Evolutionary conservation across 2,797 vertebrate species (phyloP).

Genomic region (Megaceryle alcyon): DNA sequence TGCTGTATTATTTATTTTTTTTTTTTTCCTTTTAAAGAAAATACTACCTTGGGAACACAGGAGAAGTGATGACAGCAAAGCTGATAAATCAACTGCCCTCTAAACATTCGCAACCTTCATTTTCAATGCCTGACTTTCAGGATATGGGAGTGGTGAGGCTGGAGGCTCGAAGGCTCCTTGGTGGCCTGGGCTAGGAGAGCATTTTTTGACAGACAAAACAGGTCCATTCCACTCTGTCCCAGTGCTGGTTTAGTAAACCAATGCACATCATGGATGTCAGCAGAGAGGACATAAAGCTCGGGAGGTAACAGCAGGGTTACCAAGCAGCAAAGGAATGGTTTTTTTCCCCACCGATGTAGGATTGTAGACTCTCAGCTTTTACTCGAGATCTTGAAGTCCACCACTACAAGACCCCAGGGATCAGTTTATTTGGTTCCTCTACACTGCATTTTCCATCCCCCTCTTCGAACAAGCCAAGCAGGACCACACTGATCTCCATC

Average conservation of each 20-base stretch:
- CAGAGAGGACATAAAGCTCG: neutral
- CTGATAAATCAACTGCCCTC: neutral
- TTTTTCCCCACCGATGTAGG: neutral
- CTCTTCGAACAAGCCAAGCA: neutral
- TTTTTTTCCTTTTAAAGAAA: constrained; percentile 12
- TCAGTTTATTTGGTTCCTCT: neutral
- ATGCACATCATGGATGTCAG: neutral
- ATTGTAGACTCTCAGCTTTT: neutral
- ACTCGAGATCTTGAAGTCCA: neutral
- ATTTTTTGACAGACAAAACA: constrained; percentile 5
- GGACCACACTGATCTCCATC: neutral
- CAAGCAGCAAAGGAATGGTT: neutral
- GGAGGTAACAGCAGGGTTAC: neutral
- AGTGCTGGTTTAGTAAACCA: neutral
- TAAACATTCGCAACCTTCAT: constrained; percentile 8
- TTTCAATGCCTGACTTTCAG: constrained; percentile 25
- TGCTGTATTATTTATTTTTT: neutral
- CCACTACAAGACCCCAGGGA: neutral
- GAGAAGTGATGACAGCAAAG: neutral
- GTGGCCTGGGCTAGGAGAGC: neutral
- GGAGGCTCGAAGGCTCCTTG: neutral
- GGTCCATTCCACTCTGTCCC: neutral
- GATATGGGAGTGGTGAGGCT: constrained; percentile 30
- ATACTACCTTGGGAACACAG: constrained; percentile 18
- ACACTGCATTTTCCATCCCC: neutral